A percentile compares a stretch with the other conserved stretches of the same genome.
These are phyloP conservation scores for Craseonycteris thonglongyai DNA, from an alignment of 2,113 vertebrate species.

Conservation along the genomic window DNA sequence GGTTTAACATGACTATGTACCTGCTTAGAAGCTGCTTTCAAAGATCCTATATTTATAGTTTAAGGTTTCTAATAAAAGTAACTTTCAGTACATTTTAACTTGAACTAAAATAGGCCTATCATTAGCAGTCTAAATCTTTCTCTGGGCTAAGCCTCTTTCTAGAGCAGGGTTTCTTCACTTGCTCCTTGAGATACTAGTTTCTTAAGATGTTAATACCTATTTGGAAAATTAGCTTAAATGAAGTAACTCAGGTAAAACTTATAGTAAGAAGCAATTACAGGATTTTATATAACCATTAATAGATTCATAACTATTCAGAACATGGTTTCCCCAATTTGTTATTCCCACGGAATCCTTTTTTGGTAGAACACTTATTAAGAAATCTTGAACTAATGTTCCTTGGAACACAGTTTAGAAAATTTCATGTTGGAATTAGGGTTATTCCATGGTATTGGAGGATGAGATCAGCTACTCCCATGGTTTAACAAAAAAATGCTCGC, in stretches of 20 bases:
- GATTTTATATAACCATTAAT: not conserved
- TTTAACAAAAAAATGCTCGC: not conserved
- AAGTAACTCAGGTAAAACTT: not conserved
- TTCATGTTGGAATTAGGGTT: not conserved
- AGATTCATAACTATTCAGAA: not conserved
- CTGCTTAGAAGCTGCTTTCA: not conserved
- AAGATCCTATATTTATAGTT: not conserved
- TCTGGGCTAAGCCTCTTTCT: not conserved
- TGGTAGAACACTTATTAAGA: not conserved
- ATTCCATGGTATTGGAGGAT: not conserved
- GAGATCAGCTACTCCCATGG: not conserved
- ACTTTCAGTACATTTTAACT: slow-evolving; percentile 7
- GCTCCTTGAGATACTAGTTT: slow-evolving; percentile 1
- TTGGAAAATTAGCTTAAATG: not conserved
- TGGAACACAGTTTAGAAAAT: not conserved
- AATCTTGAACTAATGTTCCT: not conserved
- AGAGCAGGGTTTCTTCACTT: not conserved
- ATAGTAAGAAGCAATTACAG: not conserved
- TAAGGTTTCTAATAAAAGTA: not conserved
- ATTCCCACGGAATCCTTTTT: not conserved
- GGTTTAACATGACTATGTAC: not conserved
- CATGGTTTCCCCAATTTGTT: not conserved
- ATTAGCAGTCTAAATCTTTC: not conserved
- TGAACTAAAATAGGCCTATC: not conserved
- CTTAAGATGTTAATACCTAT: not conserved